Conservation (phyloP, 2,888 invertebrate genomes). For the Eledona agricola region DNA sequence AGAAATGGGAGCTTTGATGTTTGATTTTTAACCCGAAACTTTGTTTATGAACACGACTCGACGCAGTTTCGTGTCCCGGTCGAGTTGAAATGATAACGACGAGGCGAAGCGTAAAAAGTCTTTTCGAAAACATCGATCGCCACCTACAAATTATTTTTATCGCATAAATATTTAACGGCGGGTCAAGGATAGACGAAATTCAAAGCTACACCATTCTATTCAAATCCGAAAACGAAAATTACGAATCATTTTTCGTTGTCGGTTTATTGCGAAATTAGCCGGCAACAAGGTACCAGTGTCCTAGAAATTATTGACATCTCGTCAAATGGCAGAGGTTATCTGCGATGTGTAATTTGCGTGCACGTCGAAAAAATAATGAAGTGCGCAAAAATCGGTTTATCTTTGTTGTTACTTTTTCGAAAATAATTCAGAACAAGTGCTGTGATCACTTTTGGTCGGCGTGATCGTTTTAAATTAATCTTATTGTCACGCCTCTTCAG, state of each 20-base stretch:
- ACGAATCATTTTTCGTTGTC: too few relatives aligned
- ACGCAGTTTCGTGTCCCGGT: conserved; percentile 2
- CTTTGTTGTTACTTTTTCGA: conserved; percentile 11
- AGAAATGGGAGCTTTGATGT: conserved; percentile 7
- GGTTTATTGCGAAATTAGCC: too few relatives aligned
- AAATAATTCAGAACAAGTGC: too few relatives aligned
- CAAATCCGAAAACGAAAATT: conserved; percentile 1
- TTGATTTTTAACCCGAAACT: conserved; percentile 1
- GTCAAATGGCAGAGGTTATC: conserved; percentile 8
- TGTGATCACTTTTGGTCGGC: conserved; percentile 6
- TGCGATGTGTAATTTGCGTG: conserved; percentile 7
- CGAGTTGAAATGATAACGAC: too few relatives aligned
- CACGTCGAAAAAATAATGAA: too few relatives aligned
- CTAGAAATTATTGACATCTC: neutral
- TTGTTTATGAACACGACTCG: conserved; percentile 6
- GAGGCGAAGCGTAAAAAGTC: too few relatives aligned
- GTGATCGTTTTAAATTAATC: too few relatives aligned
- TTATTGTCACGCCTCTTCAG: too few relatives aligned
- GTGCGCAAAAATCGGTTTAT: too few relatives aligned
- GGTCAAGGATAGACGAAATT: conserved; percentile 2
- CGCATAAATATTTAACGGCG: neutral
- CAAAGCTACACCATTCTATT: conserved; percentile 4
- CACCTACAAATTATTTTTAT: conserved; percentile 2
- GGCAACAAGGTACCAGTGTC: too few relatives aligned
- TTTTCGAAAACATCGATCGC: too few relatives aligned